phyloP scores from a whole-genome alignment of 2,113 vertebrate species.

The Tychaedon coryphoeus region DNA sequence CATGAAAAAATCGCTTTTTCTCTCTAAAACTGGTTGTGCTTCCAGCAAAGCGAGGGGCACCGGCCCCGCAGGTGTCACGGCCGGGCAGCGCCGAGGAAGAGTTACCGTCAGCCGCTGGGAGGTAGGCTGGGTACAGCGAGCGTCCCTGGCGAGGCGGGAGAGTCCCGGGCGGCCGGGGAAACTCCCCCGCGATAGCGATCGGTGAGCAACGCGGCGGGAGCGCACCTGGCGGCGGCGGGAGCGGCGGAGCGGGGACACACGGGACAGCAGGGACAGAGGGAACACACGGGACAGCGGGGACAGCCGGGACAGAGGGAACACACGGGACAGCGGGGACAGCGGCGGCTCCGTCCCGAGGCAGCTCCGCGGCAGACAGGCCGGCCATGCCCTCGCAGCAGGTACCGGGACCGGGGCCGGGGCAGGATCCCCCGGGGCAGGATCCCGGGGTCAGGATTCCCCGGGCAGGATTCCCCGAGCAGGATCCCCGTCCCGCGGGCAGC shows the following conservation, averaged over 20 bases:
- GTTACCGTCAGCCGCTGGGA: rapidly evolving
- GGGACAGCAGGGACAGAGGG: too few species aligned
- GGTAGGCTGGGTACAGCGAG: rapidly evolving
- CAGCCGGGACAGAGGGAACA: too few species aligned
- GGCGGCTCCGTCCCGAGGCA: not conserved
- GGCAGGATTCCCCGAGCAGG: too few species aligned
- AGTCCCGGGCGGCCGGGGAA: not conserved
- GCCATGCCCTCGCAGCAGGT: not conserved
- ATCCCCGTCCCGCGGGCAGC: too few species aligned
- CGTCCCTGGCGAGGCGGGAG: not conserved
- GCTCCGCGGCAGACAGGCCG: not conserved
- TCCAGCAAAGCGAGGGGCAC: not conserved
- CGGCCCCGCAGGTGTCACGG: rapidly evolving
- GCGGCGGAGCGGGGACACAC: too few species aligned
- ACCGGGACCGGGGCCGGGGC: not conserved
- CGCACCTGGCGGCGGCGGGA: not conserved
- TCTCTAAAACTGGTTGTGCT: not conserved
- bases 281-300: too few species aligned
- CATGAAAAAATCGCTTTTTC: too few species aligned
- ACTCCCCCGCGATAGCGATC: not conserved
- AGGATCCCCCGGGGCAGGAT: too few species aligned
- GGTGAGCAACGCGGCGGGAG: not conserved
- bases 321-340: too few species aligned
- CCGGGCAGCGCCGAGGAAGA: not conserved
- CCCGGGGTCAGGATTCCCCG: too few species aligned